Base-by-base conservation (phyloP, 2,113 vertebrate genomes). In the Salvelinus fontinalis region DNA sequence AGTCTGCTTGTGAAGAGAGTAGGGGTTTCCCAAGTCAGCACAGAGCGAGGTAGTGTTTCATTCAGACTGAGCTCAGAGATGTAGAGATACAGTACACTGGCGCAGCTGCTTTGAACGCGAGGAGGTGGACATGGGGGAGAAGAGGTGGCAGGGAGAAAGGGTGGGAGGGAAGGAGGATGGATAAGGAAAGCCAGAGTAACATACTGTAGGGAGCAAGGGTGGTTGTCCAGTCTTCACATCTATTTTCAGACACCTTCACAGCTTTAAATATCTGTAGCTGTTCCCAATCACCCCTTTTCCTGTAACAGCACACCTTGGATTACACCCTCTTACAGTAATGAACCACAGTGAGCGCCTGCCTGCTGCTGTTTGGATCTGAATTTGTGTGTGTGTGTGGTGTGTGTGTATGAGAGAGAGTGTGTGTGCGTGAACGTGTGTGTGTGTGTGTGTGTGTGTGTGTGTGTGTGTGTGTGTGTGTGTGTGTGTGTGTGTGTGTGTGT, bases 221-320 rank as follows among this genome's bases (percentile, higher is more conserved):
- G 51, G 51, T 14, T 54, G 14, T 54, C 27, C 27, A 26, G 79
- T 82, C 57, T 51, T 65, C 8, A 44, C 67, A 81, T 86, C 83
- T 87, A 79, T 87, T 84, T 80, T 83, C 67, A 68, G 85, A 83
- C 83, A 81, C 77, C 85, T 83, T 70, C 31, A 64, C 85, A 81
- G 84, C 78, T 85, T 79, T 49, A 78, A 73, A 12, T 44, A 44
- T 26, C 39, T 12, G 73, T 89, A 79, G 85, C 82, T 84, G 76
- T 75, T 83, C 76, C 78, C 78, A 83, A 89, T 89, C 83, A 85
- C 75, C 65, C 26, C 51, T 83, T 75, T 85, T 84, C 70, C 12
- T 86, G 82, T 89, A 82, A 82, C 48, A 75, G 84, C 83, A 84
- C 83, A 88, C 85, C 81, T 76, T 49, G 73, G 31, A 74, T 34